These are phyloP conservation scores for Ptilonorhynchus violaceus DNA, from an alignment of 2,113 vertebrate species.

Conservation along the genomic window DNA sequence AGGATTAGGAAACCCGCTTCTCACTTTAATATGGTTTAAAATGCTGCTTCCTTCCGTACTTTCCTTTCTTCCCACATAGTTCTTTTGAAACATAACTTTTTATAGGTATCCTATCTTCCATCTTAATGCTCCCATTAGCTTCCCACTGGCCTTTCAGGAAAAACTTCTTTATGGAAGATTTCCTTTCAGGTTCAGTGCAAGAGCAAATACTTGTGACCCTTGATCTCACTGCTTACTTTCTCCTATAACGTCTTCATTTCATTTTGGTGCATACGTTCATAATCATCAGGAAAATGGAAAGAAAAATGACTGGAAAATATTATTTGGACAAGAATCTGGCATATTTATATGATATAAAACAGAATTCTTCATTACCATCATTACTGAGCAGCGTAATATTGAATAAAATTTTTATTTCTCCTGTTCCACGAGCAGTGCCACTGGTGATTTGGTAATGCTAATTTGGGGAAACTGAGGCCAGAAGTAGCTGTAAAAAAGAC, in stretches of 20 bases:
- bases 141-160: slow-evolving; percentile 25
- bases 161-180: slow-evolving; percentile 51
- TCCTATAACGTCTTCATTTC: not conserved
- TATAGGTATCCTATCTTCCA: slow-evolving; percentile 54
- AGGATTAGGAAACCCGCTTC: slow-evolving; percentile 14
- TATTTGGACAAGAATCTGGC: not conserved
- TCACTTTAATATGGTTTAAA: slow-evolving; percentile 32
- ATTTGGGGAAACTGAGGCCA: not conserved
- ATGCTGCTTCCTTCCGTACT: slow-evolving; percentile 57
- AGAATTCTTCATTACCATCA: not conserved
- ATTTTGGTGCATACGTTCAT: not conserved
- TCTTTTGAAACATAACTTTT: slow-evolving; percentile 51
- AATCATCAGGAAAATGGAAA: not conserved
- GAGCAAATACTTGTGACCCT: not conserved
- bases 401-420: not conserved
- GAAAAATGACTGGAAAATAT: not conserved
- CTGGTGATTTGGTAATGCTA: not conserved
- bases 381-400: not conserved
- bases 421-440: not conserved
- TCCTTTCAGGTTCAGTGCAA: slow-evolving; percentile 25
- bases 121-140: slow-evolving; percentile 30
- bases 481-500: not conserved
- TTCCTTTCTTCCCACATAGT: slow-evolving; percentile 51
- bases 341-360: not conserved
- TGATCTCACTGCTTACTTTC: not conserved